Base-by-base conservation (phyloP, 2,888 invertebrate species). In the Mythimna vitellina region DNA sequence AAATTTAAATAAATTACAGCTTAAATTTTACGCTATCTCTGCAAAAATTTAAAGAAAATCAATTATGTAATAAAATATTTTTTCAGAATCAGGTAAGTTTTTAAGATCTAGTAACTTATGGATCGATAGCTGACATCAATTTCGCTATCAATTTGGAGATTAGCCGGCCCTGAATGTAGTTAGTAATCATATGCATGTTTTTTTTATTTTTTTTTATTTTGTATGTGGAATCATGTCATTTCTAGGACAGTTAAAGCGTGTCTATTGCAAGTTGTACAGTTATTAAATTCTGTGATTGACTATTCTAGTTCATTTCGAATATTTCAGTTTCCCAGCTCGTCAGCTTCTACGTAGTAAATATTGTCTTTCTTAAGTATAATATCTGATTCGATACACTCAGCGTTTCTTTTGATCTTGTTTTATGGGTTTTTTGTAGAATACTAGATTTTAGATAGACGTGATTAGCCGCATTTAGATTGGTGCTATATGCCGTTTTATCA, bases 401-500 rank as follows among this genome's bases (percentile, higher is more conserved):
- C 3, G 3, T 42, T 66, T 5, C 0, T 12, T 53, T 32, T 29
- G 32, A 14, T 67, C 10, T 25, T 25, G 20, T 22, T 60, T 49
- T 60, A 49, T 10, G 20, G 10, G 32, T 42, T 69, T 12, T 7
- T 0, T 42, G 25, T 61, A 46, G 38, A 77, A 51, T 80, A 14
- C 35, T 66, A 35, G 32, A 72, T 60, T 73, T 51, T 73, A 56
- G 12, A 49, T 65, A 53, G 6, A 67, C 25, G 38, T 68, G n/a
- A 66, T 66, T 81, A 76, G 20, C 58, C 62, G 35, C 20, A 7
- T 81, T 81, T 64, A 51, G 10, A 65, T 54, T 12, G 58, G 65
- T 64, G 63, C 51, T 66, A n/a, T 81, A 64, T 76, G 49, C 38
- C 17, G 12, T 64, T 76, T 42, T 46, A 58, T 42, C 17, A 53